phyloP scores from a whole-genome alignment of 2,888 invertebrate genomes.

The Epinotia brunnichana region DNA sequence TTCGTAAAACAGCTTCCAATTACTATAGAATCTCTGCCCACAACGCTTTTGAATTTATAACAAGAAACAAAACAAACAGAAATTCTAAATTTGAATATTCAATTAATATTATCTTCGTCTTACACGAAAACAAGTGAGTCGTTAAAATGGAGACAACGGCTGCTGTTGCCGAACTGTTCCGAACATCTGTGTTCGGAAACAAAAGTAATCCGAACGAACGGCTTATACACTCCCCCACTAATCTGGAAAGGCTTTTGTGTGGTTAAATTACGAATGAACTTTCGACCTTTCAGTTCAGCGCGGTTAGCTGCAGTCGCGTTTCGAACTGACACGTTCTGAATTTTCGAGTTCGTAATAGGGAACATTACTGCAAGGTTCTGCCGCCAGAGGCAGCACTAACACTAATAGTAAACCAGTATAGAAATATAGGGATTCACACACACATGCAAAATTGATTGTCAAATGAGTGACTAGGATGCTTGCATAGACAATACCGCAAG shows the following conservation, averaged over 20 bases:
- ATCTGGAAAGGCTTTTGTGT: constrained; percentile 17
- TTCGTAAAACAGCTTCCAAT: constrained; percentile 2
- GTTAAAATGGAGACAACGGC: constrained; percentile 42
- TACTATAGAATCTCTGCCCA: neutral
- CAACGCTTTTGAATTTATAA: constrained; percentile 13
- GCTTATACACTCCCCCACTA: constrained; percentile 30
- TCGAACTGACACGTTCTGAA: constrained; percentile 45
- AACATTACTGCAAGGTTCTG: too few relatives aligned
- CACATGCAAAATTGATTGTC: too few relatives aligned
- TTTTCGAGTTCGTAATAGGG: constrained; percentile 34
- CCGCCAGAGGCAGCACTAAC: too few relatives aligned
- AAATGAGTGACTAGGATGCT: too few relatives aligned
- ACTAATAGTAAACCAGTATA: too few relatives aligned
- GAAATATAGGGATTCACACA: too few relatives aligned
- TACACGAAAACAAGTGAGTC: constrained; percentile 42
- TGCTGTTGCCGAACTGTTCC: constrained; percentile 50
- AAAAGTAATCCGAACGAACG: constrained; percentile 58
- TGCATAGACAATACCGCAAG: too few relatives aligned
- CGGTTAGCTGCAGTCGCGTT: constrained; percentile 31
- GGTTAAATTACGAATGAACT: constrained; percentile 29
- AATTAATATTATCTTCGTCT: constrained; percentile 32
- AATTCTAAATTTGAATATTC: constrained; percentile 19
- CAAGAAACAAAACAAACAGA: constrained; percentile 17
- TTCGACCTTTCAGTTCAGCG: constrained; percentile 25
- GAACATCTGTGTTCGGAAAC: constrained; percentile 62